Conservation (phyloP, 2,113 vertebrate genomes). For the Myiozetetes cayanensis region DNA sequence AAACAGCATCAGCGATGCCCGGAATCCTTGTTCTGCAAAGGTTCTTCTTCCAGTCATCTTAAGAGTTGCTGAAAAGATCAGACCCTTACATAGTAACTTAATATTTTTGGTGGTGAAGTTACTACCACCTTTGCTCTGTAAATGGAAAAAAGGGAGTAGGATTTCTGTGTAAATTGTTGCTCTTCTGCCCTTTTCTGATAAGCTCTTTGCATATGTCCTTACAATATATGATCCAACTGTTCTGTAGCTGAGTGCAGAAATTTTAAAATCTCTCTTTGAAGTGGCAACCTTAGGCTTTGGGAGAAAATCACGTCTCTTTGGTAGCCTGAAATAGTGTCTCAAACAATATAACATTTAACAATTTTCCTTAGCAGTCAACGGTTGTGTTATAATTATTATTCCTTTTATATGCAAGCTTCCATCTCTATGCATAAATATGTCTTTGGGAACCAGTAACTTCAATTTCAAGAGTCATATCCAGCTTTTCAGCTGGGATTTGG, state of each 20-base stretch:
- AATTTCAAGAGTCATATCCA: background rate
- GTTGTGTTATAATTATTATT: background rate
- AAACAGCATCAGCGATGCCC: background rate
- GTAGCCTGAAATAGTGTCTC: background rate
- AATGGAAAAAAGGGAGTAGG: background rate
- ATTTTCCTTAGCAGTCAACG: background rate
- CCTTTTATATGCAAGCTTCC: background rate
- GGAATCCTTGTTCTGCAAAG: background rate
- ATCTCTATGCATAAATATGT: background rate
- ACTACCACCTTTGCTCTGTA: background rate
- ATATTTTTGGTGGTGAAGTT: background rate
- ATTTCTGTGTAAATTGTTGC: background rate
- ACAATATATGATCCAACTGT: background rate
- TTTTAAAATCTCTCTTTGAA: constrained; percentile 29
- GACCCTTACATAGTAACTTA: background rate
- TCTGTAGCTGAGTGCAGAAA: background rate
- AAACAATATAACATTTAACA: background rate
- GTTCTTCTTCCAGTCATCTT: background rate
- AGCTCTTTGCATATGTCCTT: background rate
- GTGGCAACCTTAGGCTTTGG: background rate
- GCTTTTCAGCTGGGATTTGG: background rate
- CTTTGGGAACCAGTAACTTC: background rate
- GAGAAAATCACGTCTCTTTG: background rate
- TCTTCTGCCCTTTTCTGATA: background rate
- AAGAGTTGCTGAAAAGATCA: constrained; percentile 3